These are phyloP conservation scores for Limnephilus rhombicus DNA, from an alignment of 2,888 invertebrate genomes.

Conservation along the genomic window DNA sequence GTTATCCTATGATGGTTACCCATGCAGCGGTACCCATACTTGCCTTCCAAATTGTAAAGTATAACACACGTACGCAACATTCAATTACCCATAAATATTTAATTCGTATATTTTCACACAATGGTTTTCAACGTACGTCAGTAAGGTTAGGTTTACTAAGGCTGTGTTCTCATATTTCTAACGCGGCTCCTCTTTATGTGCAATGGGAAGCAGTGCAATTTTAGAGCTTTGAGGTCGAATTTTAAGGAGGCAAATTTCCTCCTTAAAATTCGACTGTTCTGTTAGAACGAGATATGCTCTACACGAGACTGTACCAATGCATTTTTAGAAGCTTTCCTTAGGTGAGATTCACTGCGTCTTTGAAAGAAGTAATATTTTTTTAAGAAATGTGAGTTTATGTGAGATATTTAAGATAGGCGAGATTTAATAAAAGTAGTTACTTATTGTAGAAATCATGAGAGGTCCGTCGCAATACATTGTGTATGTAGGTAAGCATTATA, in stretches of 20 bases:
- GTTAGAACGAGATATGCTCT: neutral
- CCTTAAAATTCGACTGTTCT: neutral
- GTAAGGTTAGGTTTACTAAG: neutral
- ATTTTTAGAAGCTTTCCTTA: neutral
- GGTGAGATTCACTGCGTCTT: neutral
- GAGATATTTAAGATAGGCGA: neutral
- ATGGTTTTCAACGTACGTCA: too few species aligned
- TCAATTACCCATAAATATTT: too few species aligned
- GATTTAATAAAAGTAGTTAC: neutral
- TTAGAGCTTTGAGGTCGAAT: neutral
- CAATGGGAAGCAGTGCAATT: neutral
- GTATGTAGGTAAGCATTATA: too few species aligned
- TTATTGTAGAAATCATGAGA: neutral
- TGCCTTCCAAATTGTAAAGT: too few species aligned
- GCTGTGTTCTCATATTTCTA: neutral
- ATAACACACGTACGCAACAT: too few species aligned
- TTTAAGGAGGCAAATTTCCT: neutral
- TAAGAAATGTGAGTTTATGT: neutral
- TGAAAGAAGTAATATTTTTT: neutral
- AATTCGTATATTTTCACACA: too few species aligned
- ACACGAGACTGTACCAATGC: neutral
- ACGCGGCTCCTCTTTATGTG: neutral
- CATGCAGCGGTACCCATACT: too few species aligned
- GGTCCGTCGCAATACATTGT: neutral
- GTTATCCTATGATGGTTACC: too few species aligned